Conservation (phyloP, 2,797 vertebrate species). For the Lithobates sylvaticus region DNA sequence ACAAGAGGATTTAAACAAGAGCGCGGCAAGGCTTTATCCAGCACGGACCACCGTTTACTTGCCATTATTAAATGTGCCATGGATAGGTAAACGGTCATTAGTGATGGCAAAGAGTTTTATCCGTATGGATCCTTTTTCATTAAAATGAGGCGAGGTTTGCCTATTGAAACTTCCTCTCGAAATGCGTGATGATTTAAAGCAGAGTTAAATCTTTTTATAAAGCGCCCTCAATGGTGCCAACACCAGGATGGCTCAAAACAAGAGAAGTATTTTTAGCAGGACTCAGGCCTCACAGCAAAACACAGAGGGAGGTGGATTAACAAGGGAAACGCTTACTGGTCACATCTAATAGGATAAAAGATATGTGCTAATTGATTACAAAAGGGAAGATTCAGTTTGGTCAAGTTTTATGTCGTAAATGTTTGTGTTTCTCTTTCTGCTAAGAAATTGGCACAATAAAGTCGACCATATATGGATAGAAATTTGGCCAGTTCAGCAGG, state of each 20-base stretch:
- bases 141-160: constrained; percentile 47
- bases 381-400: background rate
- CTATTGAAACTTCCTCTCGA: constrained; percentile 38
- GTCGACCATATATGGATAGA: too few species aligned
- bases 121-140: constrained; percentile 53
- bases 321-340: background rate
- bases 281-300: constrained; percentile 9
- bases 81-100: constrained; percentile 24
- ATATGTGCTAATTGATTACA: background rate
- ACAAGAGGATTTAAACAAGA: constrained; percentile 66
- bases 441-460: too few species aligned
- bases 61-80: constrained; percentile 61
- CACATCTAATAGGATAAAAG: background rate
- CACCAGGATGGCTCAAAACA: constrained; percentile 5
- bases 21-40: constrained; percentile 59
- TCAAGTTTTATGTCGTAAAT: background rate
- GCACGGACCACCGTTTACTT: constrained; percentile 60
- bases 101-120: constrained; percentile 59
- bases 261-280: constrained; percentile 4
- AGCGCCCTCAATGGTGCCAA: constrained; percentile 29
- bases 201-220: constrained; percentile 49
- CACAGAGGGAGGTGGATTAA: background rate
- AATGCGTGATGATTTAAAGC: constrained; percentile 27
- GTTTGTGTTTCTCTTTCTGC: too few species aligned
- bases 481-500: too few species aligned